Conservation (phyloP, 2,888 invertebrate species). For the Andrena trimmerana region DNA sequence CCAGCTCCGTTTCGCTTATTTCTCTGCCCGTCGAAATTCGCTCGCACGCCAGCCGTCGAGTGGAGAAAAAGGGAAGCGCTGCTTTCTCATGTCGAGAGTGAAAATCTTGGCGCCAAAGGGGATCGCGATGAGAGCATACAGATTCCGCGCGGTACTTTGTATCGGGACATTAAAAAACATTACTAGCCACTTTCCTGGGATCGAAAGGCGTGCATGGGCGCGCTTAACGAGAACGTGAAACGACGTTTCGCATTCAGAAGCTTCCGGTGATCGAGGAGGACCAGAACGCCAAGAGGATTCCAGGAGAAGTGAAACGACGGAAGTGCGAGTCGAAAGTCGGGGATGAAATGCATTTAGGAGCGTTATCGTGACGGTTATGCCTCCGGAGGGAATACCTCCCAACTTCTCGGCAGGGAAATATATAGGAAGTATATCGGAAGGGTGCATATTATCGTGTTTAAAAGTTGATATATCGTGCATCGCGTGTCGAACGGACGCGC, state of each 20-base stretch:
- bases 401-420: slow-evolving; percentile 19
- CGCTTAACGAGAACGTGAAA: slow-evolving; percentile 34
- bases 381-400: slow-evolving; percentile 40
- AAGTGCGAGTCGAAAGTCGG: slow-evolving; percentile 56
- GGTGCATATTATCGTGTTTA: slow-evolving; percentile 66
- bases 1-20: slow-evolving; percentile 15
- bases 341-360: slow-evolving; percentile 71
- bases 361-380: slow-evolving; percentile 60
- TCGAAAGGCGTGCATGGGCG: slow-evolving; percentile 30
- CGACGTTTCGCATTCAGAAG: slow-evolving; percentile 29
- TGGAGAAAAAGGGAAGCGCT: background rate
- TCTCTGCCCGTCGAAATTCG: slow-evolving; percentile 25
- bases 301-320: slow-evolving; percentile 28
- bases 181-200: slow-evolving; percentile 11
- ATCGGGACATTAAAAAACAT: slow-evolving; percentile 36
- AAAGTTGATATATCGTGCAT: slow-evolving; percentile 65
- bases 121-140: slow-evolving; percentile 2
- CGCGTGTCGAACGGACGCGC: slow-evolving; percentile 58
- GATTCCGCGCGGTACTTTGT: slow-evolving; percentile 15
- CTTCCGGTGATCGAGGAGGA: slow-evolving; percentile 6
- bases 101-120: slow-evolving; percentile 22
- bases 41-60: slow-evolving; percentile 28
- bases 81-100: slow-evolving; percentile 1
- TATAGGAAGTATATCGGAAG: slow-evolving; percentile 38
- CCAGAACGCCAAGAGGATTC: slow-evolving; percentile 31